A percentile compares a stretch with the other conserved stretches of the same genome.
Conservation (phyloP, 2,113 vertebrate species). For the Peromyscus maniculatus region DNA sequence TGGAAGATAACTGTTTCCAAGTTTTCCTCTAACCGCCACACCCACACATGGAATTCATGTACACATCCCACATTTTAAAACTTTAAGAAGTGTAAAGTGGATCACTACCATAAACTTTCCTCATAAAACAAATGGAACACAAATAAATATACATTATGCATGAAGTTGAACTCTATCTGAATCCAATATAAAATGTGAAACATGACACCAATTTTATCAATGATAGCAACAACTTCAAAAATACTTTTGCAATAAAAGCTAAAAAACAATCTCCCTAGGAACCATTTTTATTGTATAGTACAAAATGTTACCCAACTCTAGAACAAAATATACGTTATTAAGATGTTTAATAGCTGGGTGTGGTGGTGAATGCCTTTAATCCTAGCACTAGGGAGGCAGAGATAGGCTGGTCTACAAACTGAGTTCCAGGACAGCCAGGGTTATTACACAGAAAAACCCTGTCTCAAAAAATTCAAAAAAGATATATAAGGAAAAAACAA, state of each 20-base stretch:
- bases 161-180: not conserved
- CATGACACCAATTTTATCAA: not conserved
- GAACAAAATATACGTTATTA: not conserved
- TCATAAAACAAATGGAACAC: not conserved
- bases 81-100: not conserved
- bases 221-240: slow-evolving; percentile 35
- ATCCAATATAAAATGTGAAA: not conserved
- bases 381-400: no score
- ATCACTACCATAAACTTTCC: not conserved
- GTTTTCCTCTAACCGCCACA: not conserved
- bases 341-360: not conserved
- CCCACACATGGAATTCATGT: not conserved
- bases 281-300: not conserved
- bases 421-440: not conserved
- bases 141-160: not conserved
- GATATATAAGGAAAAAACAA: no score
- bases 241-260: not conserved
- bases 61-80: not conserved
- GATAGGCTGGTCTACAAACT: no score
- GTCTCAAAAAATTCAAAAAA: not conserved
- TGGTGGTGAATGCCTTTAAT: no score
- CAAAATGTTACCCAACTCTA: not conserved
- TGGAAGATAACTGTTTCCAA: not conserved
- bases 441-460: not conserved
- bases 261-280: not conserved